Evolutionary conservation across 2,113 vertebrate genomes (phyloP).

Genomic region (Mesoclemmys tuberculata): DNA sequence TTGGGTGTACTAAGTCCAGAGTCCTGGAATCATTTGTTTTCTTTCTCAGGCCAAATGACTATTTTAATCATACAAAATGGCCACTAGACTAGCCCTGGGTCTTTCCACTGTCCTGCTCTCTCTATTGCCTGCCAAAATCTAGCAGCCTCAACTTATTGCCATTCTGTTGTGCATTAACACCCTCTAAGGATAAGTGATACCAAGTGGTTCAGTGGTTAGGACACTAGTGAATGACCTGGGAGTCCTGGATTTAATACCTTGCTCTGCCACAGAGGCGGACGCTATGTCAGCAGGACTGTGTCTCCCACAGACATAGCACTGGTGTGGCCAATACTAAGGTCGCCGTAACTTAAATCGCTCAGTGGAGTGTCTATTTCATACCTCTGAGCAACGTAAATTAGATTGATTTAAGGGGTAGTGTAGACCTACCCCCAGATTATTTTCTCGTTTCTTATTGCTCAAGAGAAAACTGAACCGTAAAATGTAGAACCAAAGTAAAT

Average conservation of each 20-base stretch:
- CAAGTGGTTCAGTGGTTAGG: conserved; percentile 18
- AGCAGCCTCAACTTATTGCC: background rate
- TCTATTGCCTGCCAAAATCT: background rate
- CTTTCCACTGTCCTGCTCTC: background rate
- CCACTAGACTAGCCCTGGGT: background rate
- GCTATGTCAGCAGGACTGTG: too few relatives aligned
- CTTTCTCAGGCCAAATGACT: background rate
- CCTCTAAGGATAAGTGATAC: conserved; percentile 17
- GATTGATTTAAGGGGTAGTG: too few relatives aligned
- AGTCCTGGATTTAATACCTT: background rate
- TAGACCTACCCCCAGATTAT: background rate
- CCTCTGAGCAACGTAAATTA: too few relatives aligned
- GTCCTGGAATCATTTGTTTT: background rate
- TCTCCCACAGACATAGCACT: too few relatives aligned
- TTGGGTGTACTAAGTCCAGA: background rate
- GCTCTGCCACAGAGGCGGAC: background rate
- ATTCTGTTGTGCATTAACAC: background rate
- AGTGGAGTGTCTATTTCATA: too few relatives aligned
- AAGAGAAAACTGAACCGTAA: background rate
- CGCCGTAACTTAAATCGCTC: too few relatives aligned
- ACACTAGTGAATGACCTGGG: background rate
- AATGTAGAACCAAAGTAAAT: background rate
- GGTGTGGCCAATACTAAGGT: too few relatives aligned
- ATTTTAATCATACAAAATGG: background rate
- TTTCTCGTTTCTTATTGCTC: background rate